These are phyloP conservation scores for Rhagoletis zephyria DNA, from an alignment of 1,140 invertebrate species.

Conservation along the genomic window DNA sequence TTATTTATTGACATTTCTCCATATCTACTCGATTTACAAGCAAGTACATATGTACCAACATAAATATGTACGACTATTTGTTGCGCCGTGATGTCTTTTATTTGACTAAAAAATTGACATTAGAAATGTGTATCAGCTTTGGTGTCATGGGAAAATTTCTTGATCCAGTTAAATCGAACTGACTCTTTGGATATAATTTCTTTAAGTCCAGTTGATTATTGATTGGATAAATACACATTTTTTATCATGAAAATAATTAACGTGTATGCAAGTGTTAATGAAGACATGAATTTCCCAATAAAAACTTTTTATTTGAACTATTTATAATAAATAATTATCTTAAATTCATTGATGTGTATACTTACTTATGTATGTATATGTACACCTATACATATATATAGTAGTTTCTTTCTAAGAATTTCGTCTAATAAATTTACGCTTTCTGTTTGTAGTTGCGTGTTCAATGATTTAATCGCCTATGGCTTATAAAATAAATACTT, in stretches of 20 bases:
- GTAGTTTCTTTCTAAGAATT: too few species aligned
- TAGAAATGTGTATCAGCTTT: not conserved
- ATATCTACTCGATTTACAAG: conserved; percentile 7
- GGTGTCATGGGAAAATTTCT: conserved; percentile 33
- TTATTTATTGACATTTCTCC: conserved; percentile 41
- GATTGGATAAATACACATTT: conserved; percentile 14
- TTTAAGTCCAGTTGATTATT: conserved; percentile 1
- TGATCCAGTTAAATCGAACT: not conserved
- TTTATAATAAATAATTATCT: too few species aligned
- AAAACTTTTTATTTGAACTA: too few species aligned
- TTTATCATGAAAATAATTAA: not conserved
- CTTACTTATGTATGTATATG: too few species aligned
- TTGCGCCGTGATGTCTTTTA: not conserved
- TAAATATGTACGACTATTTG: too few species aligned
- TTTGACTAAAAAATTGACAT: conserved; percentile 26
- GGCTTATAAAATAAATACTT: too few species aligned
- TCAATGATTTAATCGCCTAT: too few species aligned
- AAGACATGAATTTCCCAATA: not conserved
- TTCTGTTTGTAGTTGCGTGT: too few species aligned
- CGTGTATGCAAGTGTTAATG: not conserved
- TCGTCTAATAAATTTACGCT: too few species aligned
- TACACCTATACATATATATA: too few species aligned
- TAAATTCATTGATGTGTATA: too few species aligned
- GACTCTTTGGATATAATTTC: conserved; percentile 12
- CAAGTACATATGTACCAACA: not conserved